Percentiles rank a stretch among this genome's conserved stretches.
phyloP scores from a whole-genome alignment of 2,888 invertebrate species.

The Drosophila kambysellisi region DNA sequence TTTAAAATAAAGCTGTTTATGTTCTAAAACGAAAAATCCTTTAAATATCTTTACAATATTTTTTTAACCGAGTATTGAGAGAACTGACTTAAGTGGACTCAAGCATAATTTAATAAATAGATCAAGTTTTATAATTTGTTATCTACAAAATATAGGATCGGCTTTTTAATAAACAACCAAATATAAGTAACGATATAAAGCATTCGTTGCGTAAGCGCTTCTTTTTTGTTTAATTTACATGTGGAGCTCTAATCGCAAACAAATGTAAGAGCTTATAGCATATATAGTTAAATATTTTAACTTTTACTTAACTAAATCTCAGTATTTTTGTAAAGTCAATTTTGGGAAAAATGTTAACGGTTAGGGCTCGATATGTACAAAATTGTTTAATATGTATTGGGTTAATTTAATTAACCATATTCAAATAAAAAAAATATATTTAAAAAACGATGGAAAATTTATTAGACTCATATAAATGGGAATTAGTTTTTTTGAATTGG shows the following conservation, averaged over 20 bases:
- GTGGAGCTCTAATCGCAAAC: constrained; percentile 1
- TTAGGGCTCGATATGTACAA: constrained; percentile 13
- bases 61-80: constrained; percentile 51
- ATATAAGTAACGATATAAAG: constrained; percentile 49
- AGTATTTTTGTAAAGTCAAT: constrained; percentile 9
- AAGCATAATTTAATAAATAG: constrained; percentile 67
- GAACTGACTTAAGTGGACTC: constrained; percentile 64
- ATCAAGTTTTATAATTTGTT: constrained; percentile 70
- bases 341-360: background rate
- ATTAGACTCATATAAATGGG: background rate
- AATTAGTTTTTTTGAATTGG: background rate
- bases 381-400: constrained; percentile 11
- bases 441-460: background rate
- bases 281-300: background rate
- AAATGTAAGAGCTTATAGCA: background rate
- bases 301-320: constrained; percentile 2
- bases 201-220: constrained; percentile 13
- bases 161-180: constrained; percentile 77
- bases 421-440: constrained; percentile 13
- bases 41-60: constrained; percentile 30
- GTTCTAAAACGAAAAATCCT: constrained; percentile 11
- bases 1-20: constrained; percentile 19
- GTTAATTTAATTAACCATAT: constrained; percentile 23
- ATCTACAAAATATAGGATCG: constrained; percentile 64
- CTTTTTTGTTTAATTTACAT: constrained; percentile 12